Evolutionary conservation across 2,888 invertebrate species (phyloP), one percentile per base, ranked within the genome.

Genomic region (Caenorhabditis sp.): DNA sequence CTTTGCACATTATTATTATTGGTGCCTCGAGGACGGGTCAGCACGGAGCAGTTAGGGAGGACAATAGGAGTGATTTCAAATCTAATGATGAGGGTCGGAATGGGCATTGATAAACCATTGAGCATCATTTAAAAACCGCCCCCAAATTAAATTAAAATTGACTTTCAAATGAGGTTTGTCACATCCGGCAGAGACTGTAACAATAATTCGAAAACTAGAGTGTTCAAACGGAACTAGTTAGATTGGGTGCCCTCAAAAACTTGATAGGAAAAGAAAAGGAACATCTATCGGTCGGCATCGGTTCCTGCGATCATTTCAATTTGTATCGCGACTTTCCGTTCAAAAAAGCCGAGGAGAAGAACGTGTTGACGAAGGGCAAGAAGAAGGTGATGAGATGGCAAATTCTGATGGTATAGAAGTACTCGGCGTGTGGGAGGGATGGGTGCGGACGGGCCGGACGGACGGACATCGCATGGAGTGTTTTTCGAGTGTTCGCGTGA

Each of bases 401-500:
- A 43, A 17, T 43, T 58, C 30, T 32, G 35, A 58, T 45, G 32
- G 58, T 58, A 24, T 56, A 48, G 62, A 53, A 39, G 56, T 53
- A 52, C 20, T 52, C 37, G 30, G 35, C 30, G 32, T 50, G 63
- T 58, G 48, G 48, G 17, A 35, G 53, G 24, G 4, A 43, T 41
- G 30, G 22, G 45, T 37, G 11, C 9, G 48, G 20, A 56, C 9
- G 26, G 43, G 35, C 59, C 20, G 48, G 27, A 15, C 27, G 35
- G 13, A 27, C 11, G 26, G 53, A 22, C 20, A n/a, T n/a, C n/a
- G 37, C 37, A 45, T 62, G 65, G 35, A 65, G 65, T 73, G 63
- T 73, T 65, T 72, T 65, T 65, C 63, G 73, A 65, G 73, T 73
- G 73, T 73, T 73, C 73, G 73, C 73, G 73, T 73, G 73, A 73